Conservation (phyloP, 2,113 vertebrate genomes). For the human region DNA sequence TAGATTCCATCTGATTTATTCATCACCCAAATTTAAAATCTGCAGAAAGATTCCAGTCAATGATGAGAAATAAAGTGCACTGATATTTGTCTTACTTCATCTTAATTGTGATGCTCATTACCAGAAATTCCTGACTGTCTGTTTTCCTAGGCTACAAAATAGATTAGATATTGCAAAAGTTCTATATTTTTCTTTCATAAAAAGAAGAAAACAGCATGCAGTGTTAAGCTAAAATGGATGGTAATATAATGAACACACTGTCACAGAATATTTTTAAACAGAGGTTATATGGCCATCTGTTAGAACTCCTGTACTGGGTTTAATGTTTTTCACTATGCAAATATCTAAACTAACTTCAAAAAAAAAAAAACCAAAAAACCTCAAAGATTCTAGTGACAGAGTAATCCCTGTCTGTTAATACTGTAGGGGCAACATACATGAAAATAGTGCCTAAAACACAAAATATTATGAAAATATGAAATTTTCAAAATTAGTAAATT, state of each 20-base stretch:
- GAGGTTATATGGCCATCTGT: neutral
- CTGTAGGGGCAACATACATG: neutral
- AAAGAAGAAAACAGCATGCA: neutral
- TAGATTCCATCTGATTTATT: neutral
- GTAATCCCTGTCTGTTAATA: neutral
- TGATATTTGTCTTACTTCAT: neutral
- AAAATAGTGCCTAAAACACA: neutral
- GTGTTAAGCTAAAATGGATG: neutral
- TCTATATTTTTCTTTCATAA: neutral
- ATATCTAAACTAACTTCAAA: neutral
- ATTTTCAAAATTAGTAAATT: neutral
- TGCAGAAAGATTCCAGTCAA: neutral
- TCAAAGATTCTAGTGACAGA: neutral
- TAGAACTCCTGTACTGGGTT: neutral
- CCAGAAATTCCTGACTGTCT: neutral
- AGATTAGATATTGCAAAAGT: neutral
- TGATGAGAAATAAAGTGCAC: neutral
- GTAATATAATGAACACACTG: neutral
- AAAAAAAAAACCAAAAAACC: neutral
- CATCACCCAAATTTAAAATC: neutral
- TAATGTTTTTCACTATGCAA: neutral
- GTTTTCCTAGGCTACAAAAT: neutral
- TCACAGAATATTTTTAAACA: neutral
- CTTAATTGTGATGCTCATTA: neutral
- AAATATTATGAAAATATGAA: neutral